Percentiles rank a stretch among this genome's conserved stretches.
Evolutionary conservation across 2,797 vertebrate genomes (phyloP).

Genomic region (Acrocephalus scirpaceus): DNA sequence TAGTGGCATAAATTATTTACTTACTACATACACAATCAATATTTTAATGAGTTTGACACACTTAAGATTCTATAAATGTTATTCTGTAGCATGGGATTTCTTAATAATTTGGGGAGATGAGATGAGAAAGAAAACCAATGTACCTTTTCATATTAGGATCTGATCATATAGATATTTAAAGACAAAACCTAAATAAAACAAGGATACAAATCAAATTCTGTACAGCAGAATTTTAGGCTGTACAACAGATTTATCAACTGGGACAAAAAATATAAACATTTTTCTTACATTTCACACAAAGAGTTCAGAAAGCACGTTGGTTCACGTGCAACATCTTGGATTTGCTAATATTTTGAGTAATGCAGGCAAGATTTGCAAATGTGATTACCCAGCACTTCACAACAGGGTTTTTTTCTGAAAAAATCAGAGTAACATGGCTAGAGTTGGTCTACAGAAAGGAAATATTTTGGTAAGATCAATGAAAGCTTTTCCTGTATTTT

Average conservation of each 20-base stretch:
- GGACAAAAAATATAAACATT: background rate
- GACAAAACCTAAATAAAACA: background rate
- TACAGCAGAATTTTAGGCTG: background rate
- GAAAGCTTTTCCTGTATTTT: background rate
- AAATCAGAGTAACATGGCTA: background rate
- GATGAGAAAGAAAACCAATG: background rate
- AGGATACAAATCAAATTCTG: background rate
- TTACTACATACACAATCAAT: background rate
- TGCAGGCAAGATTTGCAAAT: background rate
- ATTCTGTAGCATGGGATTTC: background rate
- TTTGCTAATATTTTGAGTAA: constrained; percentile 6
- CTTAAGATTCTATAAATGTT: background rate
- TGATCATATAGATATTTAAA: background rate
- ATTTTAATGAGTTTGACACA: constrained; percentile 22
- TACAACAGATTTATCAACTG: background rate
- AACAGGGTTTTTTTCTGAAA: background rate
- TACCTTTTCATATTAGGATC: background rate
- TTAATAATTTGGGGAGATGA: background rate
- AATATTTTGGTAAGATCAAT: background rate
- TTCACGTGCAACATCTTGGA: background rate
- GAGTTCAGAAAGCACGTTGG: background rate
- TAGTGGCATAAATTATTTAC: constrained; percentile 32
- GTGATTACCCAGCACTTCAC: background rate
- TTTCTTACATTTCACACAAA: background rate
- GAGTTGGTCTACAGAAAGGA: background rate